phyloP scores from a whole-genome alignment of 2,888 invertebrate species.

The Epinotia ramella region DNA sequence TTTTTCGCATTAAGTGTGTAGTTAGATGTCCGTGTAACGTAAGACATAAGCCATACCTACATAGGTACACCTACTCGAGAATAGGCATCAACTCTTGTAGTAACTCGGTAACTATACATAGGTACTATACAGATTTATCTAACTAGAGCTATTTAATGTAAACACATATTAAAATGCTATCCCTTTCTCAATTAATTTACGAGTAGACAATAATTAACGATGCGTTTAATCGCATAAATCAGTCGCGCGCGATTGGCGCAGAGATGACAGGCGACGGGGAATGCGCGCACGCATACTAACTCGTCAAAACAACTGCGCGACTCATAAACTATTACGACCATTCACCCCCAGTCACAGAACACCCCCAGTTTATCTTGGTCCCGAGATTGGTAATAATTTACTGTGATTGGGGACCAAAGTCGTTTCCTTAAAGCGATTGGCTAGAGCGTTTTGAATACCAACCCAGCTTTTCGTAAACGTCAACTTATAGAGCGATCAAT shows the following conservation, averaged over 20 bases:
- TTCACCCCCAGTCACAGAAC: too few species aligned
- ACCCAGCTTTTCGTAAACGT: too few species aligned
- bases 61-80: too few species aligned
- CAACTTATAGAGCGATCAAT: too few species aligned
- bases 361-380: too few species aligned
- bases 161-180: not conserved
- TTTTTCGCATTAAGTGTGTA: too few species aligned
- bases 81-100: not conserved
- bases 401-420: too few species aligned
- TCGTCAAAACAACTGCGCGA: conserved; percentile 1
- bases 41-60: too few species aligned
- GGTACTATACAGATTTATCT: not conserved
- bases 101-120: not conserved
- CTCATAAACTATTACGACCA: not conserved
- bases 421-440: too few species aligned
- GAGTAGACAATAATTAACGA: conserved; percentile 18
- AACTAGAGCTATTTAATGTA: not conserved
- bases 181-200: not conserved
- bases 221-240: conserved; percentile 36
- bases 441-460: too few species aligned
- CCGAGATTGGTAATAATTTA: too few species aligned
- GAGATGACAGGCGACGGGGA: conserved; percentile 32
- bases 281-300: conserved; percentile 18
- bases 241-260: conserved; percentile 30
- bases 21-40: too few species aligned